phyloP scores from a whole-genome alignment of 2,888 invertebrate species.

The Conchocele bisecta region DNA sequence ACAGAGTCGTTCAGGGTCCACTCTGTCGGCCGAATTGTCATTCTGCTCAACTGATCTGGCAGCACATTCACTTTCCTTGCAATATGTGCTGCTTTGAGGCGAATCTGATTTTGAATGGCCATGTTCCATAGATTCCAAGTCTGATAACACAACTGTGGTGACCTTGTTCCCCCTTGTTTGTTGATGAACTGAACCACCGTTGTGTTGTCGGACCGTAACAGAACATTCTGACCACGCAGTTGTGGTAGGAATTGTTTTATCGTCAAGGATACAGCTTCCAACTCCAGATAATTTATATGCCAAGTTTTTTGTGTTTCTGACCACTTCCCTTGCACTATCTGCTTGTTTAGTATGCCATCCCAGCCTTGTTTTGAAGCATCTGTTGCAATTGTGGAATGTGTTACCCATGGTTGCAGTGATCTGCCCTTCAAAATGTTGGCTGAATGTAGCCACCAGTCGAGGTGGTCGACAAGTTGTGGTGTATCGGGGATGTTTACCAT shows the following conservation, averaged over 20 bases:
- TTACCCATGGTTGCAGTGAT: slow-evolving; percentile 19
- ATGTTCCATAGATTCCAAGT: slow-evolving; percentile 43
- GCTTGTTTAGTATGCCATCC: slow-evolving; percentile 34
- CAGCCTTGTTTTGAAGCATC: slow-evolving; percentile 35
- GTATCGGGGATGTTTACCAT: slow-evolving; percentile 12
- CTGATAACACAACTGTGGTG: slow-evolving; percentile 32
- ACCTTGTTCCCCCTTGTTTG: slow-evolving; percentile 52
- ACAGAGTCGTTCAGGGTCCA: no score
- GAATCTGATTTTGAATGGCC: slow-evolving; percentile 17
- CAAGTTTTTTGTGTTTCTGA: background rate
- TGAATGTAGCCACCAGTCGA: slow-evolving; percentile 36
- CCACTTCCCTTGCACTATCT: slow-evolving; percentile 37
- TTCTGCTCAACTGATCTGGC: no score
- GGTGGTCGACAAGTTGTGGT: slow-evolving; percentile 14
- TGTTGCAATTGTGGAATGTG: slow-evolving; percentile 20
- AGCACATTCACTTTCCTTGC: slow-evolving; percentile 15
- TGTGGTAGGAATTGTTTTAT: slow-evolving; percentile 19
- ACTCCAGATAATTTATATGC: slow-evolving; percentile 51
- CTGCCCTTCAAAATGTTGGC: slow-evolving; percentile 27
- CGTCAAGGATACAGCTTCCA: slow-evolving; percentile 43
- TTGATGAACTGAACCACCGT: slow-evolving; percentile 45
- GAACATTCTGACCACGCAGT: slow-evolving; percentile 22
- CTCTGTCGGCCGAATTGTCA: no score
- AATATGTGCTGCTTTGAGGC: slow-evolving; percentile 32
- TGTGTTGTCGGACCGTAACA: slow-evolving; percentile 42